phyloP scores from a whole-genome alignment of 2,888 invertebrate species.

The Aleiodes testaceus region DNA sequence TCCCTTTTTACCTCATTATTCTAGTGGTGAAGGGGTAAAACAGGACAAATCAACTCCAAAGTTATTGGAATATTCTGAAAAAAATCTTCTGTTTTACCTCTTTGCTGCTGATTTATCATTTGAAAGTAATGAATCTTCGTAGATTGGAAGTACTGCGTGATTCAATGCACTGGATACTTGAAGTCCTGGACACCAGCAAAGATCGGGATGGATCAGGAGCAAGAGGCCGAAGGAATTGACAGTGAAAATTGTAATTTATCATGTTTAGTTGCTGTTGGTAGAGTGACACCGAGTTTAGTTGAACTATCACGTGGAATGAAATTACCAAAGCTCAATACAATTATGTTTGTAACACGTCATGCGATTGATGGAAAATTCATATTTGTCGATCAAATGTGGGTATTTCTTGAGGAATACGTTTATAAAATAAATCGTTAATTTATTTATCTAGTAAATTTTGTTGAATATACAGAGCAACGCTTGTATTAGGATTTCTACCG shows the following conservation, averaged over 20 bases:
- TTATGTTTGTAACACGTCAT: slow-evolving; percentile 89
- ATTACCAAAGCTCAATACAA: slow-evolving; percentile 76
- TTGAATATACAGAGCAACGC: slow-evolving; percentile 81
- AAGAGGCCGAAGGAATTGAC: slow-evolving; percentile 78
- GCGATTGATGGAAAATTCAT: slow-evolving; percentile 93
- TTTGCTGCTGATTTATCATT: too few species aligned
- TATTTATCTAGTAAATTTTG: slow-evolving; percentile 7
- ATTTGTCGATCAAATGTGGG: slow-evolving; percentile 92
- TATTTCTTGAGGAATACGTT: slow-evolving; percentile 31
- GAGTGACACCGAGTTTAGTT: slow-evolving; percentile 77
- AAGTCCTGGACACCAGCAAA: slow-evolving; percentile 93
- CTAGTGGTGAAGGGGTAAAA: neutral
- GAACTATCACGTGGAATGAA: slow-evolving; percentile 57
- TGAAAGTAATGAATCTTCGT: slow-evolving; percentile 44
- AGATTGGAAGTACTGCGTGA: slow-evolving; percentile 90
- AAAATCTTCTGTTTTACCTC: too few species aligned
- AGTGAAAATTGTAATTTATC: slow-evolving; percentile 82
- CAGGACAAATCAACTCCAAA: too few species aligned
- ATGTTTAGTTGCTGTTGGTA: slow-evolving; percentile 91
- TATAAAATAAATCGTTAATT: neutral
- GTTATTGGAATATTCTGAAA: too few species aligned
- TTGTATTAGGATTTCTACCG: slow-evolving; percentile 91
- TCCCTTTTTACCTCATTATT: neutral
- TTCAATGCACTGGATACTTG: slow-evolving; percentile 94
- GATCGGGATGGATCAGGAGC: slow-evolving; percentile 80